Evolutionary conservation across 37 sponge, comb jelly and placozoan species (phyloP).

Genomic region (Cliona cf. orientalis): DNA sequence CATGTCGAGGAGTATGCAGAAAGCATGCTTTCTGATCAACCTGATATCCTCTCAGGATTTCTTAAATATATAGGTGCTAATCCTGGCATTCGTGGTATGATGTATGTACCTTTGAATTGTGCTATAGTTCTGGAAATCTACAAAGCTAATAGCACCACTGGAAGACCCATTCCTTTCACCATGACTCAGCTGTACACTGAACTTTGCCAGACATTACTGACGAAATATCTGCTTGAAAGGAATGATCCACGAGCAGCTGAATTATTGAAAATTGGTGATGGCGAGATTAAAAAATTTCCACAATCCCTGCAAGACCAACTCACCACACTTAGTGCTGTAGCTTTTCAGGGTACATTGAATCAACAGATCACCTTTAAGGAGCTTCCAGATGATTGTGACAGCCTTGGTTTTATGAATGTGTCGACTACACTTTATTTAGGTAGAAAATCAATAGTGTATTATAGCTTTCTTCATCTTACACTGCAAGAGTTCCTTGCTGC

Average conservation of each 20-base stretch:
- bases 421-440: conserved; percentile 1
- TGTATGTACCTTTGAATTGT: conserved; percentile 52
- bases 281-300: too few species aligned
- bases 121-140: conserved; percentile 40
- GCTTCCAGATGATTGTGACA: conserved; percentile 11
- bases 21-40: background rate
- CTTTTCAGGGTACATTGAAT: conserved; percentile 21
- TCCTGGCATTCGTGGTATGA: conserved; percentile 6
- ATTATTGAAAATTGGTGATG: background rate
- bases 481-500: conserved; percentile 64
- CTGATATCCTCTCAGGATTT: conserved; percentile 2
- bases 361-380: conserved; percentile 31
- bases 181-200: conserved; percentile 30
- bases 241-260: background rate
- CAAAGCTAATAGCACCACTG: background rate
- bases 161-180: conserved; percentile 6
- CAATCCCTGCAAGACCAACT: background rate
- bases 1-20: conserved; percentile 12
- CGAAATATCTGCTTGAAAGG: background rate
- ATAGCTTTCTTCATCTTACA: conserved; percentile 54
- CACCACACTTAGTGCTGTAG: conserved; percentile 11
- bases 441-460: conserved; percentile 6
- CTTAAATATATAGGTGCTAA: background rate
- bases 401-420: conserved; percentile 33
- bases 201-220: conserved; percentile 7